Evolutionary conservation across 2,888 invertebrate species (phyloP).

Genomic region (Drosophila quinaria): DNA sequence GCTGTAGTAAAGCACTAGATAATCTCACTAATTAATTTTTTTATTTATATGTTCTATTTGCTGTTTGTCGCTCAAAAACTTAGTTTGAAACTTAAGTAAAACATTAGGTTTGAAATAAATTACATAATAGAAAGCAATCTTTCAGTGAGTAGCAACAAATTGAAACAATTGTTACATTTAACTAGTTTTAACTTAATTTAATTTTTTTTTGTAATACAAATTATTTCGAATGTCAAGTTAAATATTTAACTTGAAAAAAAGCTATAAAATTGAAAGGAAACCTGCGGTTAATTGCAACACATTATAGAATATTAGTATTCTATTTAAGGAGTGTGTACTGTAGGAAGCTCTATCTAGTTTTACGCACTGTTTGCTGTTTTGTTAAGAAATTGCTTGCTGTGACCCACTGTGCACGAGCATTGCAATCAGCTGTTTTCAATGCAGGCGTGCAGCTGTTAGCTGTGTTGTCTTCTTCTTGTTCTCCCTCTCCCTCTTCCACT

Average conservation of each 20-base stretch:
- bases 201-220: too few relatives aligned
- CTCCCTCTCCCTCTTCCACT: not conserved
- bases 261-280: not conserved
- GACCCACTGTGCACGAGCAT: constrained; percentile 46
- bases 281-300: not conserved
- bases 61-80: not conserved
- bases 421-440: constrained; percentile 50
- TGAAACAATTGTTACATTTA: not conserved
- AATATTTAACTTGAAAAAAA: not conserved
- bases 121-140: too few relatives aligned
- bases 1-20: too few relatives aligned
- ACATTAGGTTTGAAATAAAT: not conserved
- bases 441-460: constrained; percentile 50
- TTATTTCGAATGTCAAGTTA: too few relatives aligned
- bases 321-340: not conserved
- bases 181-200: not conserved
- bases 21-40: too few relatives aligned
- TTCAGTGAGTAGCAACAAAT: not conserved
- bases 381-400: not conserved
- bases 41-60: too few relatives aligned
- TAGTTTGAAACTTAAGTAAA: not conserved
- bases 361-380: not conserved
- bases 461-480: not conserved
- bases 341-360: not conserved
- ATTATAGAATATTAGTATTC: not conserved